Evolutionary conservation across 2,797 vertebrate species (phyloP), one percentile per base, ranked within the genome.

Genomic region (Astyanax mexicanus): DNA sequence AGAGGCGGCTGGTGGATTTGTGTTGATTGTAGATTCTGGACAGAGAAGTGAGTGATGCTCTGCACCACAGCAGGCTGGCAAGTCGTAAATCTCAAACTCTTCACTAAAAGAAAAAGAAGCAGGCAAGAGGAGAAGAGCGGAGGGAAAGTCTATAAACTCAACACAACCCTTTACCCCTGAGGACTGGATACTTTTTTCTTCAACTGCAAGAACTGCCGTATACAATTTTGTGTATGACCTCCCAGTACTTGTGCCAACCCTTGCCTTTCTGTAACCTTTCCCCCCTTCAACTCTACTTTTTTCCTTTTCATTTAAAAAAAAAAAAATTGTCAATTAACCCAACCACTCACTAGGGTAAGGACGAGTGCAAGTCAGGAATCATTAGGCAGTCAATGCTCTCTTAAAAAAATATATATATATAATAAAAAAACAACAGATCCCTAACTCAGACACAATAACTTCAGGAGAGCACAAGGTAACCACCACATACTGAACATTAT

Each of bases 1-100:
- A 44, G 44, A 35, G 72, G 73, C 60, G 47, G 35, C 54, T 65
- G 55, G 51, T 67, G 54, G 15, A 15, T 45, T 62, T 35, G n/a
- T 68, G 52, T 57, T 54, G 66, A 65, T 51, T 69, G 69, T 25
- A 71, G 67, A 77, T 12, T 12, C 11, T 58, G 72, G 47, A 58
- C 37, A 72, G 25, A 17, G 7, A 17, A 47, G 38, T 60, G 62
- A 72, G 15, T 67, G 55, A 58, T 64, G 75, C 69, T 25, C 68
- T 54, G 45, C 8, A 15, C 32, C 4, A 7, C 69, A 66, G 67
- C n/a, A 60, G 42, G n/a, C 75, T 9, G 64, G 51, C 79, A 76
- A 40, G 11, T 66, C 58, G 10, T 77, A 77, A 81, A 81, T 81
- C 61, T 55, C 17, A 47, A 29, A 47, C 29, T 38, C 54, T 62